These are phyloP conservation scores for Morinoia aosen DNA, from an alignment of 2,888 invertebrate species.

Conservation along the genomic window DNA sequence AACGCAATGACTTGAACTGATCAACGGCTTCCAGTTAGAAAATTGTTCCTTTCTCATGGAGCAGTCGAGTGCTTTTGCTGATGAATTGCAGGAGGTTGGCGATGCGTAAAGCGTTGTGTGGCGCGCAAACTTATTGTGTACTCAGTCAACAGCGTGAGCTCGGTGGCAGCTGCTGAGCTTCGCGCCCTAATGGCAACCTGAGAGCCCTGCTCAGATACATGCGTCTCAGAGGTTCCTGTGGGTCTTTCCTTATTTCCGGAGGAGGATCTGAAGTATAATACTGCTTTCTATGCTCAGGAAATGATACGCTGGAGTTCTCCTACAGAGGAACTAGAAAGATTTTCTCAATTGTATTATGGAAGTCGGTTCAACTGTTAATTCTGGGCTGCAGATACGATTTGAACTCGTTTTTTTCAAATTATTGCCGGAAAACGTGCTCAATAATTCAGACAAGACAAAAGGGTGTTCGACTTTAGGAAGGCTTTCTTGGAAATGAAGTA, in stretches of 20 bases:
- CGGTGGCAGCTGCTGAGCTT: neutral
- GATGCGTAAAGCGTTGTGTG: neutral
- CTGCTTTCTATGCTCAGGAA: neutral
- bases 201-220: neutral
- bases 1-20: neutral
- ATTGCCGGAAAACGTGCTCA: neutral
- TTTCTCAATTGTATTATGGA: neutral
- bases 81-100: neutral
- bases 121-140: neutral
- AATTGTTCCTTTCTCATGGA: neutral
- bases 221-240: neutral
- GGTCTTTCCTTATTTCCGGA: neutral
- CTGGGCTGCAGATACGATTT: neutral
- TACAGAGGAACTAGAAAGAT: neutral
- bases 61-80: neutral
- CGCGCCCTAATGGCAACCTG: neutral
- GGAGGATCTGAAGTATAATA: neutral
- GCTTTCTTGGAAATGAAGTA: neutral
- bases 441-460: neutral
- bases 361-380: neutral
- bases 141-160: neutral
- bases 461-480: neutral
- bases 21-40: neutral
- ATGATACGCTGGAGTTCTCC: neutral
- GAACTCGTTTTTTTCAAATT: neutral